Base-by-base conservation (phyloP, 2,888 invertebrate species). In the Lathronympha strigana region DNA sequence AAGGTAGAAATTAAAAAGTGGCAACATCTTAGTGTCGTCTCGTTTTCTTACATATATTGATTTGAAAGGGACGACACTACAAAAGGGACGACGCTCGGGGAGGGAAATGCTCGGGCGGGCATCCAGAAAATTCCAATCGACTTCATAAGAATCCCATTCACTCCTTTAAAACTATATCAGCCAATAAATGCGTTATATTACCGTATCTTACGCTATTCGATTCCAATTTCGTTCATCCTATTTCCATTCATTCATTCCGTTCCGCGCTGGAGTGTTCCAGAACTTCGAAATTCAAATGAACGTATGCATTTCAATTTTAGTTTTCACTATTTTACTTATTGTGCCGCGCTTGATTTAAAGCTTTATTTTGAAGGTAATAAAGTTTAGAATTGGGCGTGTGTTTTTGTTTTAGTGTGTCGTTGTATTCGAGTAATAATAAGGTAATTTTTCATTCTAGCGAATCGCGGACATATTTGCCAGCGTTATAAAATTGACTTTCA, bases 231-330 rank as follows among this genome's bases (percentile, higher is more conserved):
- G 25, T 43, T 57, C 57, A 19, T 58, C 60, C 36, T 60, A 51
- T 53, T 58, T 45, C 63, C 43, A 63, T 63, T 60, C 63, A 63
- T 63, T 63, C 51, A 45, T 64, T 47, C 51, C 51, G 58, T 51
- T 60, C 51, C 8, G 33, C 50, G 40, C 38, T 47, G 47, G 40
- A 38, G 50, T 62, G 64, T 64, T 58, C 51, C 50, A 21, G 36
- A 64, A 64, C 51, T 64, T 64, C 58, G 25, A 58, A 58, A 58
- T 64, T 64, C 51, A 58, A 64, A 64, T 58, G 51, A 33, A 58
- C 64, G 64, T 53, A 64, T 64, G 58, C 58, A 64, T 64, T 64
- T 58, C 51, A 64, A 64, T 51, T 51, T 53, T 47, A 53, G 50
- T 45, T 58, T 31, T 51, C 28, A 28, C 33, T 45, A 53, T 64